Percentiles rank a stretch among this genome's conserved stretches.
phyloP scores from a whole-genome alignment of 1,140 invertebrate species.

The Armadillidium nasatum region DNA sequence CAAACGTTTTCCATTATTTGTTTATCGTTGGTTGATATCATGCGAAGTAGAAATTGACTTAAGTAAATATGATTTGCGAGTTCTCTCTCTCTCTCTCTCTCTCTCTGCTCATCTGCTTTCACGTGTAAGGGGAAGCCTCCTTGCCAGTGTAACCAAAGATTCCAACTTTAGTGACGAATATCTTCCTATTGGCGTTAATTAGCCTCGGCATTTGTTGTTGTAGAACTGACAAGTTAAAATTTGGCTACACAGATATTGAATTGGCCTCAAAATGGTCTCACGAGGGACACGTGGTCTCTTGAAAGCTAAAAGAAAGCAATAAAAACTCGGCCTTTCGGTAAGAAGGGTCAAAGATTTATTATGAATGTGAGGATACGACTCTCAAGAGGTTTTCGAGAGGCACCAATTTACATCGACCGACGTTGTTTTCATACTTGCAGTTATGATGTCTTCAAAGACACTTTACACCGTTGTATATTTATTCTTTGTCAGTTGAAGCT shows the following conservation, averaged over 20 bases:
- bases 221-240: not conserved
- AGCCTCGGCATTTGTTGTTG: not conserved
- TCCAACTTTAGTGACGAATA: slow-evolving; percentile 2
- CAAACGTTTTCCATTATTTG: too few species aligned
- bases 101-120: not conserved
- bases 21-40: too few species aligned
- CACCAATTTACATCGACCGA: not conserved
- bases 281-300: not conserved
- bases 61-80: too few species aligned
- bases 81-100: too few species aligned
- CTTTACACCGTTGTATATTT: not conserved
- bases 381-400: not conserved
- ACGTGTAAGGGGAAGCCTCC: not conserved
- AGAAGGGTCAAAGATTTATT: slow-evolving; percentile 4
- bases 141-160: not conserved
- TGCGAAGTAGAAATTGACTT: too few species aligned
- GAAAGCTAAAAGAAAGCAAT: not conserved
- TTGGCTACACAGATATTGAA: not conserved
- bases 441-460: not conserved
- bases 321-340: not conserved
- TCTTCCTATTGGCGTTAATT: slow-evolving; percentile 1
- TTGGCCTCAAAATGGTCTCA: not conserved
- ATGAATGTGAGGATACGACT: not conserved
- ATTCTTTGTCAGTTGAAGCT: not conserved
- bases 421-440: not conserved